Percentiles rank a stretch among this genome's conserved stretches.
These are phyloP conservation scores for Lamprologus callipterus DNA, from an alignment of 2,113 vertebrate genomes.

Conservation along the genomic window DNA sequence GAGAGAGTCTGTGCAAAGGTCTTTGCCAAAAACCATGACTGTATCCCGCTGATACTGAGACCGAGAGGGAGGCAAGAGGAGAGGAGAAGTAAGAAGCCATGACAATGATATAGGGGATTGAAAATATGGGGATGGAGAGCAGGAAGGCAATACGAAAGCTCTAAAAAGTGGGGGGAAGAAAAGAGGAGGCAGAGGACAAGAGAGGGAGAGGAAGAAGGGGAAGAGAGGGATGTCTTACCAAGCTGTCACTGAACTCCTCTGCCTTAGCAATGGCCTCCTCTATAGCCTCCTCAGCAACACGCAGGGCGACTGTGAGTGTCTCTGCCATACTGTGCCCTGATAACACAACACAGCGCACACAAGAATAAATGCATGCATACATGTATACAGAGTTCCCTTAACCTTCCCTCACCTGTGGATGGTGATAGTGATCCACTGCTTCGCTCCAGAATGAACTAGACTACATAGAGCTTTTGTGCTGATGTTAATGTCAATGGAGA, in stretches of 20 bases:
- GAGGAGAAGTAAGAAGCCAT: neutral
- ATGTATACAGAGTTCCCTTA: neutral
- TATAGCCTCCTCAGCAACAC: conserved; percentile 94
- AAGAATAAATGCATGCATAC: neutral
- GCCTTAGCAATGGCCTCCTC: conserved; percentile 95
- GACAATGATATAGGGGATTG: neutral
- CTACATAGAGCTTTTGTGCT: neutral
- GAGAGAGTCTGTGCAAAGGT: neutral
- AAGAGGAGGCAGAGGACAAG: neutral
- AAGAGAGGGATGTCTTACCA: conserved; percentile 71
- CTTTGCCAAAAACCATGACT: conserved; percentile 18
- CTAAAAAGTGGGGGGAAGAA: neutral
- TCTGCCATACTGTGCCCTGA: conserved; percentile 93
- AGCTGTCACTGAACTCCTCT: conserved; percentile 86
- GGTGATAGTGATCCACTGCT: neutral
- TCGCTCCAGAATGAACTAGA: neutral
- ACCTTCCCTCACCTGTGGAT: neutral
- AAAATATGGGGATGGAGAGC: neutral
- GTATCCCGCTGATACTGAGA: conserved; percentile 12
- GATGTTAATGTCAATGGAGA: neutral
- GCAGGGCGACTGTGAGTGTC: conserved; percentile 88
- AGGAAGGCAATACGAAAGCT: neutral
- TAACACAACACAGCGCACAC: neutral
- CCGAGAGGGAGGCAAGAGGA: neutral
- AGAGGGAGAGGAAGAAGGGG: neutral